These are phyloP conservation scores for Melieria picta DNA, from an alignment of 2,888 invertebrate genomes.

Conservation along the genomic window DNA sequence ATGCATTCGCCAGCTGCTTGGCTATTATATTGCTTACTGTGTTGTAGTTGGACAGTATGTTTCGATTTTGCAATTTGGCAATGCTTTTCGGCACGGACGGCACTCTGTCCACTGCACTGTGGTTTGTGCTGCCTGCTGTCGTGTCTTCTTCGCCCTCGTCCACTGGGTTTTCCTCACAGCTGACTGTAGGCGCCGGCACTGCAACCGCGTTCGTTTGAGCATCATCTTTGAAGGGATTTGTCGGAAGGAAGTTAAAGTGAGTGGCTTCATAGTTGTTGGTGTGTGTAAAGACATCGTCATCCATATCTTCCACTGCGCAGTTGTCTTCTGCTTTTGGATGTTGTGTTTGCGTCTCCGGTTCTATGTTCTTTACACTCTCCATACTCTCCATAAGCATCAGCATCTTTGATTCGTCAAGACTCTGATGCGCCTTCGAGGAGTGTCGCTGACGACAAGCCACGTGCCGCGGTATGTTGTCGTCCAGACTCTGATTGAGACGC, in stretches of 20 bases:
- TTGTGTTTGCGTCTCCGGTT: conserved; percentile 23
- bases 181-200: conserved; percentile 50
- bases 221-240: conserved; percentile 63
- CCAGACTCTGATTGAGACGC: conserved; percentile 79
- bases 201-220: conserved; percentile 33
- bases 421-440: conserved; percentile 74
- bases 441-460: conserved; percentile 55
- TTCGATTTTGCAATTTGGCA: conserved; percentile 56
- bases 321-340: conserved; percentile 1
- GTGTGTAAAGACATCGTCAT: conserved; percentile 56
- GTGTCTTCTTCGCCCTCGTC: not conserved
- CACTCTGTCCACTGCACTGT: conserved; percentile 26
- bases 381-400: conserved; percentile 58
- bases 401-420: conserved; percentile 73
- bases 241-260: conserved; percentile 59
- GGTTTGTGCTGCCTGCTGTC: conserved; percentile 34
- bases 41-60: conserved; percentile 54
- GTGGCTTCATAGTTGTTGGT: conserved; percentile 25
- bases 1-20: conserved; percentile 59
- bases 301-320: conserved; percentile 44
- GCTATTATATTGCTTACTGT: conserved; percentile 62
- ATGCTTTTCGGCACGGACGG: conserved; percentile 45
- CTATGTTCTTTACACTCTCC: conserved; percentile 39
- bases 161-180: conserved; percentile 35
- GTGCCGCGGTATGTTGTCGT: conserved; percentile 71